Percentiles rank a stretch among this genome's conserved stretches.
Conservation (phyloP, 2,797 vertebrate species). For the Manis javanica region DNA sequence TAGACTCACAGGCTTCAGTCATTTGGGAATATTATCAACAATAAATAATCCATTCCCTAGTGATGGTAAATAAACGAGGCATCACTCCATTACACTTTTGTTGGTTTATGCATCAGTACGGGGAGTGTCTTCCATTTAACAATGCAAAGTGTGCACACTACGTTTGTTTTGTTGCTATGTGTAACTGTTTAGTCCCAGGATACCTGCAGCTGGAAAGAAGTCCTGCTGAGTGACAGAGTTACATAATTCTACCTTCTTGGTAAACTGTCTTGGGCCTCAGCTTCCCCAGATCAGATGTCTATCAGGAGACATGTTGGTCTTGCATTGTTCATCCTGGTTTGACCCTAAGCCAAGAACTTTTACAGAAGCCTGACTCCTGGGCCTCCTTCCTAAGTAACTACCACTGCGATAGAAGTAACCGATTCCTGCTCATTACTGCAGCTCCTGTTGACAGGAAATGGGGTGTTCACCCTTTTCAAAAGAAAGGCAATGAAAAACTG, state of each 20-base stretch:
- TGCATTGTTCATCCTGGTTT: slow-evolving; percentile 56
- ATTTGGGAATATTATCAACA: slow-evolving; percentile 64
- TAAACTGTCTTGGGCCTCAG: slow-evolving; percentile 63
- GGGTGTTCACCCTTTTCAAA: slow-evolving; percentile 30
- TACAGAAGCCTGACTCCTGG: slow-evolving; percentile 55
- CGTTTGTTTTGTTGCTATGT: slow-evolving; percentile 77
- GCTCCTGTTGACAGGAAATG: slow-evolving; percentile 63
- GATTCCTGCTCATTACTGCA: background rate
- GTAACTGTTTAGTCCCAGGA: slow-evolving; percentile 65
- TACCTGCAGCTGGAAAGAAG: slow-evolving; percentile 56
- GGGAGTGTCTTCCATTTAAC: slow-evolving; percentile 8
- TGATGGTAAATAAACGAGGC: slow-evolving; percentile 60
- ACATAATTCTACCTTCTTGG: slow-evolving; percentile 60
- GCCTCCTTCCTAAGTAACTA: background rate
- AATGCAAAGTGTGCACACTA: slow-evolving; percentile 23
- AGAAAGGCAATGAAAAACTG: slow-evolving; percentile 29
- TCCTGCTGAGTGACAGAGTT: slow-evolving; percentile 51
- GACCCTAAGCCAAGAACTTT: slow-evolving; percentile 58
- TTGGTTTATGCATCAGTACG: slow-evolving; percentile 54
- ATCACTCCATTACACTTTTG: background rate
- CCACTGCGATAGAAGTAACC: background rate
- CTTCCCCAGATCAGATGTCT: slow-evolving; percentile 47
- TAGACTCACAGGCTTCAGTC: slow-evolving; percentile 34
- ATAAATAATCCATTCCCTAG: slow-evolving; percentile 59
- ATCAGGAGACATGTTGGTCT: background rate